Conservation (phyloP, 2,888 invertebrate species). For the Zeuzera pyrina region DNA sequence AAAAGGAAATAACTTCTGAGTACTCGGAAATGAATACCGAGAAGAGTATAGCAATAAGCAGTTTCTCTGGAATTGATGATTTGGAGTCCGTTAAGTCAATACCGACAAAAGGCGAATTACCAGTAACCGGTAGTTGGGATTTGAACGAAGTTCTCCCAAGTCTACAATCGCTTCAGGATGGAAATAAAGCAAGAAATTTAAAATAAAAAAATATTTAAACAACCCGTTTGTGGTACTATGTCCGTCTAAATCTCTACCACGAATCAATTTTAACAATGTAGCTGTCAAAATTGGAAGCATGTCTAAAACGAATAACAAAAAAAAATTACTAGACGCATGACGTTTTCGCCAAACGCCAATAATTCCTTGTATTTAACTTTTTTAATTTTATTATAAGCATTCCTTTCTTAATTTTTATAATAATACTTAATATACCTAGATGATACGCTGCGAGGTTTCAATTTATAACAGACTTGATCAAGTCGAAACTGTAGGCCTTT, state of each 20-base stretch:
- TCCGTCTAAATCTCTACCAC: slow-evolving; percentile 11
- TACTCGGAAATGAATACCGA: too few relatives aligned
- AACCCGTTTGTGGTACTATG: slow-evolving; percentile 1
- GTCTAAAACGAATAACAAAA: not conserved
- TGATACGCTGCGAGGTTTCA: too few relatives aligned
- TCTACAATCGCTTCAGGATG: slow-evolving; percentile 22
- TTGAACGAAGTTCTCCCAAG: slow-evolving; percentile 38
- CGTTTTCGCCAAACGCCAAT: not conserved
- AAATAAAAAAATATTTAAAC: slow-evolving; percentile 27
- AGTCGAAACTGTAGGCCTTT: too few relatives aligned
- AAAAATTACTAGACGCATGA: not conserved
- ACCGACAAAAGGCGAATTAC: slow-evolving; percentile 29
- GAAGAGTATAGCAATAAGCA: slow-evolving; percentile 13
- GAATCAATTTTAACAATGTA: slow-evolving; percentile 9
- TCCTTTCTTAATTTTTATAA: too few relatives aligned
- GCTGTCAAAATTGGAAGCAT: not conserved
- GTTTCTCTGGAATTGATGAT: slow-evolving; percentile 3
- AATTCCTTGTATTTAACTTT: too few relatives aligned
- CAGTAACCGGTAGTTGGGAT: slow-evolving; percentile 45
- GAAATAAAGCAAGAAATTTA: slow-evolving; percentile 28
- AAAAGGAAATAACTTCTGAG: too few relatives aligned
- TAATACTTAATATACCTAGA: too few relatives aligned
- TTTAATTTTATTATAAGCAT: too few relatives aligned
- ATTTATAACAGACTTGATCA: too few relatives aligned
- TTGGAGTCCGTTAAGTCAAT: slow-evolving; percentile 33